A percentile compares a stretch with the other conserved stretches of the same genome.
phyloP scores from a whole-genome alignment of 2,113 vertebrate species.

The Callocephalon fimbriatum region DNA sequence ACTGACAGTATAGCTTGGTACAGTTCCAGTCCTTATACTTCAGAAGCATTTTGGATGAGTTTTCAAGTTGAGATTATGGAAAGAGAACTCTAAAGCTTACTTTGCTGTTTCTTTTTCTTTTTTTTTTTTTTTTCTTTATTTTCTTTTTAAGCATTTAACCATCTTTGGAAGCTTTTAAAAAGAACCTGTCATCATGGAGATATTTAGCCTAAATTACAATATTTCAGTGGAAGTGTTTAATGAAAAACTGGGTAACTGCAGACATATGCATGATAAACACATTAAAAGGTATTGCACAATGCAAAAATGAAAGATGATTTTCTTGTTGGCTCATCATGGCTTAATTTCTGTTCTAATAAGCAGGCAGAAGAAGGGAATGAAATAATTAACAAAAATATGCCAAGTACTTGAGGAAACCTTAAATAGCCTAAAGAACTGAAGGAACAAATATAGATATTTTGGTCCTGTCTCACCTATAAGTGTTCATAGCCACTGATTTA shows the following conservation, averaged over 20 bases:
- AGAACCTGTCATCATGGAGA: constrained; percentile 76
- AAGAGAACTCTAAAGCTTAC: neutral
- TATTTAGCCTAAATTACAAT: constrained; percentile 80
- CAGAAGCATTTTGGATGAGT: neutral
- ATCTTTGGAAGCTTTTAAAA: constrained; percentile 81
- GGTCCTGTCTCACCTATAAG: constrained; percentile 80
- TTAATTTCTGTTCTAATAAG: neutral
- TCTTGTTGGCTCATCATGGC: neutral
- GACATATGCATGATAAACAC: constrained; percentile 72
- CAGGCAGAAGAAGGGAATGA: constrained; percentile 63
- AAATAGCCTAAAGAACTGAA: constrained; percentile 81
- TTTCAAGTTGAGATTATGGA: neutral
- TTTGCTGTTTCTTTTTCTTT: constrained; percentile 9
- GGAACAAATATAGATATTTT: constrained; percentile 75
- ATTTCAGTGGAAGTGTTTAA: constrained; percentile 77
- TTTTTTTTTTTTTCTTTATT: neutral
- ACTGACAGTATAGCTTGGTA: neutral
- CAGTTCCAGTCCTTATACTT: neutral
- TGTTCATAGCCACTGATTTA: neutral
- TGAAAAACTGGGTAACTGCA: constrained; percentile 81
- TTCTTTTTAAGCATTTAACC: constrained; percentile 75
- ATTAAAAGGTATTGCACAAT: constrained; percentile 72
- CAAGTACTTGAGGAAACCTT: constrained; percentile 78
- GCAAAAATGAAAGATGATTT: neutral
- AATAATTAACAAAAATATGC: constrained; percentile 80